phyloP scores from a whole-genome alignment of 1,140 invertebrate genomes.

The Musca vetustissima region DNA sequence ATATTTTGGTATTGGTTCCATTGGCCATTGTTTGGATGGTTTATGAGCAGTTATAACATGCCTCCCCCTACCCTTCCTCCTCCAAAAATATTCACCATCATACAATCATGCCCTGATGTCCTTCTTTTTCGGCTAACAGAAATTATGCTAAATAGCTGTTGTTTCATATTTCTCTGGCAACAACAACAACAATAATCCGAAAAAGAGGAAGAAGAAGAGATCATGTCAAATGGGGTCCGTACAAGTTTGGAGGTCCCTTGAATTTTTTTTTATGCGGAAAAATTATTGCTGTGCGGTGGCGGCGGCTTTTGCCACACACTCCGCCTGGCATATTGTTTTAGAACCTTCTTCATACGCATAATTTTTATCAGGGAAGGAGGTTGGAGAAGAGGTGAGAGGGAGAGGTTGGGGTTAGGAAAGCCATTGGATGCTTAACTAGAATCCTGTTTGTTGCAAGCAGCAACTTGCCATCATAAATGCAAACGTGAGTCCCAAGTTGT shows the following conservation, averaged over 20 bases:
- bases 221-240: not conserved
- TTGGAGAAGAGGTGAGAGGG: too few species aligned
- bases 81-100: too few species aligned
- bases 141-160: constrained; percentile 29
- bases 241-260: constrained; percentile 8
- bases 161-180: constrained; percentile 2
- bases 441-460: not conserved
- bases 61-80: too few species aligned
- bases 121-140: too few species aligned
- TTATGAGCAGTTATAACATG: not conserved
- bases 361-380: not conserved
- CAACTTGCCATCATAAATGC: constrained; percentile 17
- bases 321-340: constrained; percentile 31
- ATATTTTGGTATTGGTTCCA: constrained; percentile 4
- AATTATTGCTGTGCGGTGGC: constrained; percentile 38
- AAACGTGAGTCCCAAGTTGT: constrained; percentile 15
- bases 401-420: too few species aligned
- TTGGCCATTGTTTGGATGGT: constrained; percentile 10
- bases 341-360: constrained; percentile 8
- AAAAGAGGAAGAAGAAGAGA: too few species aligned
- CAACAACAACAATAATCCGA: constrained; percentile 6
- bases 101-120: too few species aligned
- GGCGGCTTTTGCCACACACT: constrained; percentile 55
- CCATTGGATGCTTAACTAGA: not conserved
- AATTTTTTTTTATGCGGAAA: not conserved